Conservation (phyloP, 2,888 invertebrate species). For the Fragum sueziense region DNA sequence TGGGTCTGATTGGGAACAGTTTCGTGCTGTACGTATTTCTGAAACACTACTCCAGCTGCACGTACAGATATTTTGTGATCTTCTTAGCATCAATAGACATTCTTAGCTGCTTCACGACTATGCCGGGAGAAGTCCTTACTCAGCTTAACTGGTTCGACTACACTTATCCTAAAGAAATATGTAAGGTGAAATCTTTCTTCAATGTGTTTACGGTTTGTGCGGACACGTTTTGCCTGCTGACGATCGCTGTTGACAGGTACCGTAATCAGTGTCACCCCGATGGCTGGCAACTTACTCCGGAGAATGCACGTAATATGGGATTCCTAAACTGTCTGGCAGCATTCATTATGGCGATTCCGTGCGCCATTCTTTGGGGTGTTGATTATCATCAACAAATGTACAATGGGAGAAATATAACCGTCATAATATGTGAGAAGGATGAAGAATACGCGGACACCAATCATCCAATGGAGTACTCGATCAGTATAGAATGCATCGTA, state of each 20-base stretch:
- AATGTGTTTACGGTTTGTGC: conserved; percentile 54
- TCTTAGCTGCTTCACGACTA: conserved; percentile 42
- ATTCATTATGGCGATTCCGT: conserved; percentile 14
- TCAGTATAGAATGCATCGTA: background rate
- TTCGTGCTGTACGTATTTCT: conserved; percentile 50
- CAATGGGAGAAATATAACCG: background rate
- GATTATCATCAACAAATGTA: background rate
- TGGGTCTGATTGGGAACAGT: conserved; percentile 51
- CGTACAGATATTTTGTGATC: conserved; percentile 51
- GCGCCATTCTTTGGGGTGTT: conserved; percentile 18
- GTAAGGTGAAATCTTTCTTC: conserved; percentile 54
- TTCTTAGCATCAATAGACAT: conserved; percentile 44
- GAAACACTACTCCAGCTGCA: conserved; percentile 34
- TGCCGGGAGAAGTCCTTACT: conserved; percentile 52
- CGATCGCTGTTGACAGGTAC: conserved; percentile 69
- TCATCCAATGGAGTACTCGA: background rate
- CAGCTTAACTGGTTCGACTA: conserved; percentile 50
- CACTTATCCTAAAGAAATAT: conserved; percentile 15
- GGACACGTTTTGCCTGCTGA: conserved; percentile 64
- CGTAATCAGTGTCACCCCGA: conserved; percentile 69
- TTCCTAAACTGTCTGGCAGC: background rate
- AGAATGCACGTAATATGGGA: background rate
- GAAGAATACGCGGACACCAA: conserved; percentile 10
- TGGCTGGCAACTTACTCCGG: conserved; percentile 34
- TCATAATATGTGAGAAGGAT: conserved; percentile 40